phyloP scores from a whole-genome alignment of 2,888 invertebrate species.

The Ischnura elegans region DNA sequence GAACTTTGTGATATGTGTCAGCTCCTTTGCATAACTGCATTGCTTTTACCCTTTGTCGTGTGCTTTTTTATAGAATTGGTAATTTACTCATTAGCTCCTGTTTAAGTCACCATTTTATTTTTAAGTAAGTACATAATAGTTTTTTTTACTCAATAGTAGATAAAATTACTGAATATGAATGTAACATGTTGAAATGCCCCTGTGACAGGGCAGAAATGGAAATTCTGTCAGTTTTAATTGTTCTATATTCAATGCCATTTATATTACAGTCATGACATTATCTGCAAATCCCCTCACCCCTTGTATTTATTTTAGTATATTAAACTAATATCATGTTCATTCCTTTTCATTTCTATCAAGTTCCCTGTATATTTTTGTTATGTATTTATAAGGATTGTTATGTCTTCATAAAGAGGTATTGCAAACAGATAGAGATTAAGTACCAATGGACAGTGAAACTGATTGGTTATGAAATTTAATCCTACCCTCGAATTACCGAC shows the following conservation, averaged over 20 bases:
- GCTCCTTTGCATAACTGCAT: not conserved
- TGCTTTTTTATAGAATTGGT: not conserved
- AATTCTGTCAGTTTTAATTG: not conserved
- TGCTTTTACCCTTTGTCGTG: not conserved
- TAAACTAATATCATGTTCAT: constrained; percentile 30
- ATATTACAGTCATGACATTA: not conserved
- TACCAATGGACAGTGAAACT: too few relatives aligned
- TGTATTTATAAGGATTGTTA: too few relatives aligned
- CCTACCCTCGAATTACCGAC: too few relatives aligned
- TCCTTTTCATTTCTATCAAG: too few relatives aligned
- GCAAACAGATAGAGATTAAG: too few relatives aligned
- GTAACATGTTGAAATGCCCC: not conserved
- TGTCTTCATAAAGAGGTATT: too few relatives aligned
- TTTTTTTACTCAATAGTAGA: not conserved
- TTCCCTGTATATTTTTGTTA: too few relatives aligned
- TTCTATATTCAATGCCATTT: constrained; percentile 5
- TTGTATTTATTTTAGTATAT: constrained; percentile 58
- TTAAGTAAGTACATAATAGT: not conserved
- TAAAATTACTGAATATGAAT: not conserved
- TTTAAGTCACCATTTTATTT: not conserved
- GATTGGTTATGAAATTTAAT: too few relatives aligned
- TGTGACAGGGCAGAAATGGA: not conserved
- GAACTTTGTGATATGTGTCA: not conserved
- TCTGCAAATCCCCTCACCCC: not conserved
- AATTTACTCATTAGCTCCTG: not conserved